Conservation (phyloP, 2,113 vertebrate species). For the Cardinalis cardinalis region DNA sequence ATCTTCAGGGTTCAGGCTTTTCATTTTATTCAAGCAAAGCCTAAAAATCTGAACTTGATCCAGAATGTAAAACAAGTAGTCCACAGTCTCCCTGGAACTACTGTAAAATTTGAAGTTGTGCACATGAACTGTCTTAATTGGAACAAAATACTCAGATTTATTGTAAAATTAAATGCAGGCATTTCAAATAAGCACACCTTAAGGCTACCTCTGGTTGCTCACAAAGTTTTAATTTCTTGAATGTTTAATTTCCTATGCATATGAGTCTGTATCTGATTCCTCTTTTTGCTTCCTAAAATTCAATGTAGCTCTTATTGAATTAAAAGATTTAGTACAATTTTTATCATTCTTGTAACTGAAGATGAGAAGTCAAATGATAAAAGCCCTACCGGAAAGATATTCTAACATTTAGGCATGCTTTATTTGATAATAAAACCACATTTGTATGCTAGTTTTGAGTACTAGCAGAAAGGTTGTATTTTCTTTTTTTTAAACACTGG, state of each 20-base stretch:
- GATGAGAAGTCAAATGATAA: slow-evolving; percentile 68
- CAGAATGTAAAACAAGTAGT: slow-evolving; percentile 70
- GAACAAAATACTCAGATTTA: slow-evolving; percentile 63
- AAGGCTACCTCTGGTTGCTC: slow-evolving; percentile 53
- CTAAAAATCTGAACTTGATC: slow-evolving; percentile 70
- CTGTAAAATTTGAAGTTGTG: slow-evolving; percentile 43
- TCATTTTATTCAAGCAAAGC: slow-evolving; percentile 53
- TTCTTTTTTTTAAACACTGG: slow-evolving; percentile 1
- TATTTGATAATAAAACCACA: slow-evolving; percentile 69
- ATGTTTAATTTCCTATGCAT: slow-evolving; percentile 69
- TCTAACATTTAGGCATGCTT: slow-evolving; percentile 59
- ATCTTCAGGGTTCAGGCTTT: slow-evolving; percentile 66
- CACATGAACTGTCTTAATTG: slow-evolving; percentile 64
- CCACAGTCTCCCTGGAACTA: slow-evolving; percentile 63
- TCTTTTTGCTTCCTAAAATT: slow-evolving; percentile 68
- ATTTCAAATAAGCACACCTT: slow-evolving; percentile 68
- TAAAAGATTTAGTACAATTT: slow-evolving; percentile 72
- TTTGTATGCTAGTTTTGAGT: slow-evolving; percentile 48
- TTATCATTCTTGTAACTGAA: slow-evolving; percentile 77
- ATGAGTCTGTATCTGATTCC: slow-evolving; percentile 63
- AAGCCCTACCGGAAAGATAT: slow-evolving; percentile 56
- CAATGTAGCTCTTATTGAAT: slow-evolving; percentile 70
- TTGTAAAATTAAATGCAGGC: slow-evolving; percentile 54
- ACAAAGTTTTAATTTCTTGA: slow-evolving; percentile 63
- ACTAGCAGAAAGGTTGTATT: slow-evolving; percentile 30